phyloP scores from a whole-genome alignment of 2,888 invertebrate genomes.

The Agrotis segetum region DNA sequence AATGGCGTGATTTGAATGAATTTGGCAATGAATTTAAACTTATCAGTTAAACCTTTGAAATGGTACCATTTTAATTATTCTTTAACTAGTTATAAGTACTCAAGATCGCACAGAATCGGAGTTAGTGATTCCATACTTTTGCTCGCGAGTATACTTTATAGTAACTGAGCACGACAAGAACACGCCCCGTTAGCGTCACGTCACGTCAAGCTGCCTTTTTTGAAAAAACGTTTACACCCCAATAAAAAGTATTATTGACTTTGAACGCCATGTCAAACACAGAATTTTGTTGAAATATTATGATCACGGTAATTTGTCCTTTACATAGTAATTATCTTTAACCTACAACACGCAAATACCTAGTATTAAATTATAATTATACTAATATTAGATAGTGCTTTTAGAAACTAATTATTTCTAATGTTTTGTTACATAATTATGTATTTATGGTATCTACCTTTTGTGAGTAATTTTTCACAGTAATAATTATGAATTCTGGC shows the following conservation, averaged over 20 bases:
- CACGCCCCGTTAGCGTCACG: no score
- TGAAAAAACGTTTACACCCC: no score
- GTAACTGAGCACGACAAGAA: no score
- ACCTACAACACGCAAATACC: slow-evolving; percentile 12
- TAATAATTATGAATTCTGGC: slow-evolving; percentile 2
- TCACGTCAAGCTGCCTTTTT: no score
- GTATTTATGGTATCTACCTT: background rate
- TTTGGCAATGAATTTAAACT: no score
- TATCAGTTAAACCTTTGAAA: no score
- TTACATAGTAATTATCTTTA: slow-evolving; percentile 20
- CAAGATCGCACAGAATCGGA: no score
- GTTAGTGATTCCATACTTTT: no score
- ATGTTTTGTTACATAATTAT: slow-evolving; percentile 10
- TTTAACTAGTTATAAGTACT: no score
- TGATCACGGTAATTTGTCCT: slow-evolving; percentile 36
- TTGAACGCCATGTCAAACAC: background rate
- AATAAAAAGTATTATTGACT: background rate
- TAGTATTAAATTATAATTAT: background rate
- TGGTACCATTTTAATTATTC: no score
- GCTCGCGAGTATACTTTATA: no score
- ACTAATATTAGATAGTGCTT: slow-evolving; percentile 30
- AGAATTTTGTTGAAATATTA: slow-evolving; percentile 11
- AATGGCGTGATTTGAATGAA: no score
- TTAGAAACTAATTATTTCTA: slow-evolving; percentile 31
- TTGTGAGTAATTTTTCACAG: background rate